Base-by-base conservation (phyloP, 2,113 vertebrate genomes). In the Myxocyprinus asiaticus region DNA sequence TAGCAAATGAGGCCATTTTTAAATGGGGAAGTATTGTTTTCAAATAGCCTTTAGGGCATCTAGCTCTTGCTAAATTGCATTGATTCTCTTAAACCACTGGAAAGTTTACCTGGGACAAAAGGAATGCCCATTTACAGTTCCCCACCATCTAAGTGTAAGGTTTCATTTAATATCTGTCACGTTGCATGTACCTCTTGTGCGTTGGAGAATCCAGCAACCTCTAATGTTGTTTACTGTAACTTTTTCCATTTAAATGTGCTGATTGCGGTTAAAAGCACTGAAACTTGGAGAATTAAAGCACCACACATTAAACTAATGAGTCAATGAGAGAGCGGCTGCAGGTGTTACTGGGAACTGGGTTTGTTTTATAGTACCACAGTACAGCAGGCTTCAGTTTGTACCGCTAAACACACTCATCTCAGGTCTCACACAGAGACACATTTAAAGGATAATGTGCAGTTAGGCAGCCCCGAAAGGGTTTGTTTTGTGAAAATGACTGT, bases 221-320 rank as follows among this genome's bases (percentile, higher is more conserved):
- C n/a, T 14, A 61, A 68, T 59, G 12, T 43, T 68, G 53, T 68
- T 67, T 68, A 67, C 65, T 1, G 9, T 6, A 45, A 72, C n/a
- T 78, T 85, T 33, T 33, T 86, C 77, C 66, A 71, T 65, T 72
- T 79, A 15, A 67, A 42, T 67, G 68, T 85, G 90, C 90, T 90
- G 90, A 91, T 72, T 42, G 77, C 44, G 90, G 45, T 76, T 86
- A 80, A 77, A 33, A 48, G 63, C 83, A 78, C 84, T 87, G 85
- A 87, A 86, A 82, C 76, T 87, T 50, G 66, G 67, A 76, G 81
- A 55, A 66, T 81, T 67, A 89, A 85, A 82, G 83, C 69, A 65
- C 70, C 81, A 79, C 64, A 48, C 83, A 83, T 82, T 83, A 85
- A 87, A 88, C 47, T 84, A 78, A 78, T 83, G 80, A 83, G 59